Evolutionary conservation across 2,113 vertebrate species (phyloP).

Genomic region (Eubucco bourcierii): DNA sequence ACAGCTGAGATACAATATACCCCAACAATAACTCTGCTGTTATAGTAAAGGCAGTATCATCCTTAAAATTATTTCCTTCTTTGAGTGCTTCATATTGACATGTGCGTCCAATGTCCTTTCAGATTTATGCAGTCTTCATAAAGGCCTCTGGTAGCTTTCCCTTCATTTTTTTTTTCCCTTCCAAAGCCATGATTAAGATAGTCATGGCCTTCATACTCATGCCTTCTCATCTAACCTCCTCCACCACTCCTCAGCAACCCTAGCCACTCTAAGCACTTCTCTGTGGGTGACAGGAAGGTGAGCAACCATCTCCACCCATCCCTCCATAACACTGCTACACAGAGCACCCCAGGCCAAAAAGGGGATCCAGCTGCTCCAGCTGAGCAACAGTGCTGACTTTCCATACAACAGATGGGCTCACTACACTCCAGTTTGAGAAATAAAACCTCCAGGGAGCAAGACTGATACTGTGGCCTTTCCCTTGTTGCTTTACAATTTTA

Average conservation of each 20-base stretch:
- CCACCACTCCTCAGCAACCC: not conserved
- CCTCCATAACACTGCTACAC: accelerated
- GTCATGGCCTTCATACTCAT: accelerated
- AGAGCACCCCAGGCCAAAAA: not conserved
- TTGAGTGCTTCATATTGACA: not conserved
- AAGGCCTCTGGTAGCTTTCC: not conserved
- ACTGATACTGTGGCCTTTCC: accelerated
- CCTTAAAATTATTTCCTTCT: not conserved
- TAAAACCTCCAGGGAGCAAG: accelerated
- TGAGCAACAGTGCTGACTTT: accelerated
- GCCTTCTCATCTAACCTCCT: not conserved
- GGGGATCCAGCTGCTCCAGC: too few relatives aligned
- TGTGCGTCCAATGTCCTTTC: not conserved
- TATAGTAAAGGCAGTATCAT: not conserved
- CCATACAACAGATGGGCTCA: accelerated
- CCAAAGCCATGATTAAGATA: not conserved
- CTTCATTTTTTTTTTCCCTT: not conserved
- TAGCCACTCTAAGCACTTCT: not conserved
- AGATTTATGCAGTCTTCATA: not conserved
- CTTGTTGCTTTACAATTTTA: not conserved
- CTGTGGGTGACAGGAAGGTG: accelerated
- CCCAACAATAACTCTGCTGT: not conserved
- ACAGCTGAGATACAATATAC: not conserved
- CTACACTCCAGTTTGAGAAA: accelerated
- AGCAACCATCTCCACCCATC: not conserved